Percentiles rank a stretch among this genome's conserved stretches.
Conservation (phyloP, 2,888 invertebrate species). For the Acrobasis suavella region DNA sequence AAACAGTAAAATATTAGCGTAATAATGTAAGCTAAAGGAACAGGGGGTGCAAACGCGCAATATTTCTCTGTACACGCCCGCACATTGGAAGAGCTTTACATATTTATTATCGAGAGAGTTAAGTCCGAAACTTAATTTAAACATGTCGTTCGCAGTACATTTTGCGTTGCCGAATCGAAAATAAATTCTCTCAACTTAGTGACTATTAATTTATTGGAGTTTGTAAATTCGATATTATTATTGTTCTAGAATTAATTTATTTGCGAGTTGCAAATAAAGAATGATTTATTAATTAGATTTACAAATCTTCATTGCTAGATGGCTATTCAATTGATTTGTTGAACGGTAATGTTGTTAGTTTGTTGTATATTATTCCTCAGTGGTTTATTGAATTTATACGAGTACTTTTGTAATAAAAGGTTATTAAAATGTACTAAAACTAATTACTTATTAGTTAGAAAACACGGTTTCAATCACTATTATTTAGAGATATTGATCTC, state of each 20-base stretch:
- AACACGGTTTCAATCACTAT: no score
- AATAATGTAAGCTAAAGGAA: no score
- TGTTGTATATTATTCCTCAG: no score
- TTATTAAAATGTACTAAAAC: no score
- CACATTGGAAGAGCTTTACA: neutral
- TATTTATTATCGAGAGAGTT: conserved; percentile 1
- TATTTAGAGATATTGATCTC: no score
- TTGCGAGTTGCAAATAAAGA: neutral
- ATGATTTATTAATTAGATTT: neutral
- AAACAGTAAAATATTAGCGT: no score
- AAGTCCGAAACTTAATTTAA: conserved; percentile 5
- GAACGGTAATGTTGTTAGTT: neutral
- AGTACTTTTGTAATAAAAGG: no score
- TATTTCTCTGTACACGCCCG: no score
- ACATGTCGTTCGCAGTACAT: neutral
- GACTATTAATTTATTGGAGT: neutral
- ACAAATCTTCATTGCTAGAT: neutral
- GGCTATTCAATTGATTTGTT: neutral
- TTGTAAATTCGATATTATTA: conserved; percentile 2
- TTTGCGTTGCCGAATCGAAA: neutral
- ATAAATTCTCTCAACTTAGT: neutral
- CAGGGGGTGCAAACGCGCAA: no score
- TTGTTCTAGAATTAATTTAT: conserved; percentile 1
- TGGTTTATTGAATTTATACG: no score
- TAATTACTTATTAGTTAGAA: no score